These are phyloP conservation scores for Idaea straminata DNA, from an alignment of 2,888 invertebrate genomes.

Conservation along the genomic window DNA sequence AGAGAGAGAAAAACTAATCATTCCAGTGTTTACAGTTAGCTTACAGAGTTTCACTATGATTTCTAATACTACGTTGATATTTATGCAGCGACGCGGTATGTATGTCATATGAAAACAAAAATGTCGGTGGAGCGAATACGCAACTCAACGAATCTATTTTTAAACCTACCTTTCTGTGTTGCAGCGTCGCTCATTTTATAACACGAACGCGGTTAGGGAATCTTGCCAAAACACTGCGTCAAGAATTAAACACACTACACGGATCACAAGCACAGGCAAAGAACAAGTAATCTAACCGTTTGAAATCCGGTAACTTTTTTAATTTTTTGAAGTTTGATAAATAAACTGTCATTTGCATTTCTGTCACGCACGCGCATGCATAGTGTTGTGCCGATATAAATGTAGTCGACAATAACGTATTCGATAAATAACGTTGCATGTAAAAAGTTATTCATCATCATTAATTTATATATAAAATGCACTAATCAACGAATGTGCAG, in stretches of 20 bases:
- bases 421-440: no score
- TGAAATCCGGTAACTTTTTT: constrained; percentile 65
- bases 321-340: constrained; percentile 53
- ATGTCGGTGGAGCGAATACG: constrained; percentile 61
- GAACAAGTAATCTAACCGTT: constrained; percentile 50
- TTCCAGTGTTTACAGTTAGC: constrained; percentile 68
- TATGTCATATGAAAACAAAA: constrained; percentile 76
- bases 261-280: constrained; percentile 21
- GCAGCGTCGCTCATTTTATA: constrained; percentile 68
- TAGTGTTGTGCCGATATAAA: neutral
- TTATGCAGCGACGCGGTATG: constrained; percentile 56
- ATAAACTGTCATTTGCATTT: constrained; percentile 1
- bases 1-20: constrained; percentile 52
- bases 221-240: constrained; percentile 69
- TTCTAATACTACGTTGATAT: constrained; percentile 56
- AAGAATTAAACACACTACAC: constrained; percentile 4
- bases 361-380: neutral
- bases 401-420: no score
- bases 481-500: no score
- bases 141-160: constrained; percentile 75
- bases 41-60: constrained; percentile 70
- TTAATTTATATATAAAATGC: no score
- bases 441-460: no score
- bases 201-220: constrained; percentile 66
- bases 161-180: constrained; percentile 70